A percentile compares a stretch with the other conserved stretches of the same genome.
phyloP scores from a whole-genome alignment of 2,797 vertebrate genomes.

The Anisognathus igniventris region DNA sequence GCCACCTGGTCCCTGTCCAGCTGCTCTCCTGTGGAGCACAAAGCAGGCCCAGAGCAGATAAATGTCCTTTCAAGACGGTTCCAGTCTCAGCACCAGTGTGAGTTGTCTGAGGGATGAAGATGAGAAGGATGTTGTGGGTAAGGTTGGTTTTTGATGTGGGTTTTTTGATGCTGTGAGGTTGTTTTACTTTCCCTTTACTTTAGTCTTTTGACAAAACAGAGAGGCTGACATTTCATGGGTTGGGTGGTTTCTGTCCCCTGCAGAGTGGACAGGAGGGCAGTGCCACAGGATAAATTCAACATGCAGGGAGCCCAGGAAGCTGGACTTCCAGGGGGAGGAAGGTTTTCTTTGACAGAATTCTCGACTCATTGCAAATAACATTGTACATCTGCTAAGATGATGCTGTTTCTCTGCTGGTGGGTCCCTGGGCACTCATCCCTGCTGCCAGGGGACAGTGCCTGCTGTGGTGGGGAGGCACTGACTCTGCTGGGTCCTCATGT shows the following conservation, averaged over 20 bases:
- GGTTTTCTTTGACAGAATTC: neutral
- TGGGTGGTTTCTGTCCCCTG: neutral
- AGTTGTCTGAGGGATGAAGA: neutral
- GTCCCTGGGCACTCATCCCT: neutral
- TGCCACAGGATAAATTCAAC: neutral
- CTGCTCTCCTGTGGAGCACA: neutral
- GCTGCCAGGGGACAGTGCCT: neutral
- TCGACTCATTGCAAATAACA: neutral
- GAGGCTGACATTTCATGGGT: neutral
- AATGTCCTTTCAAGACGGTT: neutral
- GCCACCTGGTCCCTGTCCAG: neutral
- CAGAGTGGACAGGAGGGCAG: neutral
- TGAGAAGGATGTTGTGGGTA: neutral
- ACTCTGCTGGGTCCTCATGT: rapidly evolving
- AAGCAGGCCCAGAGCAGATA: neutral
- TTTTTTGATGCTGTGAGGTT: neutral
- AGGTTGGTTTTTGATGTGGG: neutral
- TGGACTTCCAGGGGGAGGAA: neutral
- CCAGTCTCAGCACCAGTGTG: neutral
- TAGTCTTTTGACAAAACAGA: neutral
- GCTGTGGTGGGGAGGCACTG: neutral
- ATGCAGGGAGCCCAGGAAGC: neutral
- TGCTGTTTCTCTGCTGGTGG: rapidly evolving
- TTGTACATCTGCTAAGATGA: neutral
- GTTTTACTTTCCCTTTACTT: neutral